Percentiles rank a stretch among this genome's conserved stretches.
phyloP scores from a whole-genome alignment of 2,888 invertebrate species.

The Meandrusa payeni region DNA sequence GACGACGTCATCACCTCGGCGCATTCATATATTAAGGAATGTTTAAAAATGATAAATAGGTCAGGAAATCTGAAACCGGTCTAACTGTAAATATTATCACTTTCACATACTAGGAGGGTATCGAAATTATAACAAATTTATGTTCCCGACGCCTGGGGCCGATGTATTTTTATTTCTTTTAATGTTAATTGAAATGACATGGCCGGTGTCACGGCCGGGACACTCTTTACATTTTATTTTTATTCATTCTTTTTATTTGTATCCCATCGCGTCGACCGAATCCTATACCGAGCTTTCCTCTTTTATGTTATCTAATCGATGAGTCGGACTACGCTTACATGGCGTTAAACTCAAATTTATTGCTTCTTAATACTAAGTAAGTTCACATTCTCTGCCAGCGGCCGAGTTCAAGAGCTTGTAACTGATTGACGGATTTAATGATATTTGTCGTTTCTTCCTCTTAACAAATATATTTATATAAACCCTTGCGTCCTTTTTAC shows the following conservation, averaged over 20 bases:
- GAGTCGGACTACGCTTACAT: conserved; percentile 48
- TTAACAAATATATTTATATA: no score
- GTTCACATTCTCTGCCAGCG: conserved; percentile 15
- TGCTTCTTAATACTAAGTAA: conserved; percentile 20
- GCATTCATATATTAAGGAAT: no score
- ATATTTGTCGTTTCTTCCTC: no score
- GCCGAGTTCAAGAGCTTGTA: neutral
- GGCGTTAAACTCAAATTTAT: conserved; percentile 32
- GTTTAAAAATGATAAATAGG: conserved; percentile 16
- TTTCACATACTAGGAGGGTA: conserved; percentile 42
- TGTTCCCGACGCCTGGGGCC: conserved; percentile 37
- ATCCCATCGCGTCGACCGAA: conserved; percentile 55
- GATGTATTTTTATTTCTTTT: conserved; percentile 57
- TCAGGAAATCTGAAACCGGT: conserved; percentile 23
- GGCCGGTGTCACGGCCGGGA: conserved; percentile 52
- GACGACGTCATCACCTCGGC: no score
- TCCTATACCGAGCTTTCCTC: conserved; percentile 65
- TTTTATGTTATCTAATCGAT: conserved; percentile 58
- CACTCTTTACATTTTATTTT: conserved; percentile 50
- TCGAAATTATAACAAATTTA: conserved; percentile 53
- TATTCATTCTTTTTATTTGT: conserved; percentile 62
- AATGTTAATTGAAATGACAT: conserved; percentile 76
- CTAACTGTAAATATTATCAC: conserved; percentile 35
- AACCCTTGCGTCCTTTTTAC: no score
- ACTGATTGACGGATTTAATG: conserved; percentile 9